These are phyloP conservation scores for Schizopygopsis malacanthus DNA, from an alignment of 2,797 vertebrate species.

Conservation along the genomic window DNA sequence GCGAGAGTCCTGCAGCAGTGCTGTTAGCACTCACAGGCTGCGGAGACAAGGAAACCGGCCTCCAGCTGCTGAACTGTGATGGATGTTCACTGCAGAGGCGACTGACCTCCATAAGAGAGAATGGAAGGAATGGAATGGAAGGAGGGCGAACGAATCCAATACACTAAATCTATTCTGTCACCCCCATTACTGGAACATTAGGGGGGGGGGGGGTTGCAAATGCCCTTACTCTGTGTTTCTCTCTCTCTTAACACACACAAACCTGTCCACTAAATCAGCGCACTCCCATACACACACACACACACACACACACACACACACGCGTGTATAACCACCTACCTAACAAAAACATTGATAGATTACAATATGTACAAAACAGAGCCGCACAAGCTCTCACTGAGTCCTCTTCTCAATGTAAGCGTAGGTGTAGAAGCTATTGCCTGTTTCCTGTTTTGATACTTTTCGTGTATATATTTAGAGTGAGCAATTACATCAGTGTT, in stretches of 20 bases:
- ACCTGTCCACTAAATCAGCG: constrained; percentile 18
- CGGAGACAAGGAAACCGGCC: constrained; percentile 73
- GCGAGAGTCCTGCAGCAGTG: constrained; percentile 65
- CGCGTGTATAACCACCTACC: neutral
- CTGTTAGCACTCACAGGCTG: constrained; percentile 69
- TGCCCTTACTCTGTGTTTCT: constrained; percentile 22
- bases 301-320: neutral
- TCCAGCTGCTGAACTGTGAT: constrained; percentile 76
- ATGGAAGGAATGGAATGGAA: constrained; percentile 3
- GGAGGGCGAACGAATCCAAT: constrained; percentile 44
- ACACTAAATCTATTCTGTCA: constrained; percentile 57
- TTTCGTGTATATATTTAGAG: constrained; percentile 57
- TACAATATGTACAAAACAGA: constrained; percentile 1
- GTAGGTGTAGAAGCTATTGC: neutral
- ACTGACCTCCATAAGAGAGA: constrained; percentile 75
- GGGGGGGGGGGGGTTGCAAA: constrained; percentile 28
- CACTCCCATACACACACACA: constrained; percentile 9
- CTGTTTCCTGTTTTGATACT: constrained; percentile 38
- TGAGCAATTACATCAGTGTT: constrained; percentile 58
- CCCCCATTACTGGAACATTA: constrained; percentile 55
- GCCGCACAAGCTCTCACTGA: neutral
- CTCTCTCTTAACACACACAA: constrained; percentile 38
- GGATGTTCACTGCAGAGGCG: constrained; percentile 80
- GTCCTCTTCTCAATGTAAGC: neutral
- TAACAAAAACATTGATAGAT: neutral